phyloP scores from a whole-genome alignment of 1,140 invertebrate species.

The Zaprionus lachaisei region DNA sequence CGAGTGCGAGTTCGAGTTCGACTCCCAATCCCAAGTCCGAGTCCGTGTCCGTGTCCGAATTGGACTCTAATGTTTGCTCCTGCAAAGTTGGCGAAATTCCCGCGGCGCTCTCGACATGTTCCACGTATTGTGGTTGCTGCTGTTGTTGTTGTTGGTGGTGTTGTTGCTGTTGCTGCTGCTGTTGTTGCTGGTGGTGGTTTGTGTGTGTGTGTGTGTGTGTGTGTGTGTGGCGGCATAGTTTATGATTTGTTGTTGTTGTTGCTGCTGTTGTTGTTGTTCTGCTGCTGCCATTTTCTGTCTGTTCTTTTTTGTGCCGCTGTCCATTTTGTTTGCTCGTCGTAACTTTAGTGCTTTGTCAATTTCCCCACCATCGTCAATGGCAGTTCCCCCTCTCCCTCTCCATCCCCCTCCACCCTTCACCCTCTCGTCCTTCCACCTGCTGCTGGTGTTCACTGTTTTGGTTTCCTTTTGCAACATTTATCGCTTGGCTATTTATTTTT shows the following conservation, averaged over 20 bases:
- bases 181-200: background rate
- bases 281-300: slow-evolving; percentile 41
- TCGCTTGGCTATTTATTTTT: slow-evolving; percentile 72
- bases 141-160: background rate
- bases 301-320: slow-evolving; percentile 50
- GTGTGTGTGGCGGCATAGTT: slow-evolving; percentile 44
- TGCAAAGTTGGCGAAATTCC: background rate
- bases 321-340: slow-evolving; percentile 32
- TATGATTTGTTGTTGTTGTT: slow-evolving; percentile 45
- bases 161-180: background rate
- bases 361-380: slow-evolving; percentile 31
- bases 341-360: slow-evolving; percentile 41
- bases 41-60: background rate
- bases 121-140: background rate
- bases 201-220: slow-evolving; percentile 1
- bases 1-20: background rate
- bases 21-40: background rate
- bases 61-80: background rate
- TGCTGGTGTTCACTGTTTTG: background rate
- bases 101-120: background rate
- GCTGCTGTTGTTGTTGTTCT: slow-evolving; percentile 11
- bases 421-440: background rate
- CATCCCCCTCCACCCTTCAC: background rate
- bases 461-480: slow-evolving; percentile 19
- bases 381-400: slow-evolving; percentile 6